Evolutionary conservation across 2,888 invertebrate species (phyloP).

Genomic region (Agrotis exclamationis): DNA sequence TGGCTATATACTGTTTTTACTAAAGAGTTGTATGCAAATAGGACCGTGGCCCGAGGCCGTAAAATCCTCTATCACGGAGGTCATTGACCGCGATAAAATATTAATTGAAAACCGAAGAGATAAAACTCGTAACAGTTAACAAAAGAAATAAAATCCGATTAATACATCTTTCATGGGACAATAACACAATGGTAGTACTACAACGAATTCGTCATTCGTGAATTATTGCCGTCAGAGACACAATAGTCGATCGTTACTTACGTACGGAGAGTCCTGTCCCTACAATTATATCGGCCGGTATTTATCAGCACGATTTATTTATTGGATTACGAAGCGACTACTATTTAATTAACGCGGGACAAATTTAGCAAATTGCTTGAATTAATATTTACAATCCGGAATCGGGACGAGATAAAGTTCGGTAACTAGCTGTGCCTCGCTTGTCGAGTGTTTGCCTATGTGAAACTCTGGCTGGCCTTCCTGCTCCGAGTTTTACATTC

Average conservation of each 20-base stretch:
- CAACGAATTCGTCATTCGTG: slow-evolving; percentile 64
- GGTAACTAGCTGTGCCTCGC: slow-evolving; percentile 57
- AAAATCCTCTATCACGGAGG: slow-evolving; percentile 4
- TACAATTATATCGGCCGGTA: slow-evolving; percentile 71
- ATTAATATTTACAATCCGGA: slow-evolving; percentile 68
- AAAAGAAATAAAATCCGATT: slow-evolving; percentile 57
- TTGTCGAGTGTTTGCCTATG: slow-evolving; percentile 53
- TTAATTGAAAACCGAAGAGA: slow-evolving; percentile 19
- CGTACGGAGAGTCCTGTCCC: slow-evolving; percentile 60
- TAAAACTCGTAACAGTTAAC: slow-evolving; percentile 44
- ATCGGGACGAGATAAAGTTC: slow-evolving; percentile 63
- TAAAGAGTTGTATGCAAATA: slow-evolving; percentile 16
- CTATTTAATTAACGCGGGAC: slow-evolving; percentile 78
- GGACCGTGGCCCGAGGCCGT: not conserved
- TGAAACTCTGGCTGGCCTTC: slow-evolving; percentile 46
- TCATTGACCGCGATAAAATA: slow-evolving; percentile 18
- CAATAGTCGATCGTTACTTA: slow-evolving; percentile 66
- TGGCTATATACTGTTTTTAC: not conserved
- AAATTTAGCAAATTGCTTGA: slow-evolving; percentile 71
- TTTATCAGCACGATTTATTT: slow-evolving; percentile 77
- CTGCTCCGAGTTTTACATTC: slow-evolving; percentile 46
- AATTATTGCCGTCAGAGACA: slow-evolving; percentile 62
- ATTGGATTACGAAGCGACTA: slow-evolving; percentile 71
- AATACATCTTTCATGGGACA: slow-evolving; percentile 52
- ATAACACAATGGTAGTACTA: slow-evolving; percentile 59